These are phyloP conservation scores for Poecilia latipinna DNA, from an alignment of 2,113 vertebrate species.

Conservation along the genomic window DNA sequence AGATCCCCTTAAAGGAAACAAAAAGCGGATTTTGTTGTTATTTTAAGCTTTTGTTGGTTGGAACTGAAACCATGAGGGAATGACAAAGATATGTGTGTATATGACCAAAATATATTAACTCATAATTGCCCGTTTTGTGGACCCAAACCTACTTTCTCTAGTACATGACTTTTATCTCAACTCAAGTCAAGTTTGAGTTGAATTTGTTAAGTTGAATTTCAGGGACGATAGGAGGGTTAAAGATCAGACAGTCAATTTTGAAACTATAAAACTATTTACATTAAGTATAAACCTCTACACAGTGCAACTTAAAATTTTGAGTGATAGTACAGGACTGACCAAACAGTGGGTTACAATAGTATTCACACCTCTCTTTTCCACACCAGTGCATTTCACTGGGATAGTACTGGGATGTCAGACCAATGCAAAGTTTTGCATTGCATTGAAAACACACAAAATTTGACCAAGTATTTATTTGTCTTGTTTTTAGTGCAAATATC, in stretches of 20 bases:
- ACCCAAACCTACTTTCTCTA: background rate
- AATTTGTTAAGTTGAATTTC: background rate
- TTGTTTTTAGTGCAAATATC: too few species aligned
- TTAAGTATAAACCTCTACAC: slow-evolving; percentile 19
- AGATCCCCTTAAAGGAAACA: slow-evolving; percentile 38
- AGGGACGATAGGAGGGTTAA: slow-evolving; percentile 24
- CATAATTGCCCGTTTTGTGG: too few species aligned
- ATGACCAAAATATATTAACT: too few species aligned
- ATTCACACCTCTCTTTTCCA: background rate
- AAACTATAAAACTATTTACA: slow-evolving; percentile 15
- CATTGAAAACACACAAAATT: too few species aligned
- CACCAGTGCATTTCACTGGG: background rate
- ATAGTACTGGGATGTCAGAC: background rate
- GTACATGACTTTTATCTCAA: background rate
- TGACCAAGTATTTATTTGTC: too few species aligned
- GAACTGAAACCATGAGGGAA: slow-evolving; percentile 36
- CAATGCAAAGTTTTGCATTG: background rate
- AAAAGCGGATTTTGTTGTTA: slow-evolving; percentile 45
- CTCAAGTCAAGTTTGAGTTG: background rate
- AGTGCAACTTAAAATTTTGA: background rate
- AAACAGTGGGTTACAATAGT: too few species aligned
- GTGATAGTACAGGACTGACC: background rate
- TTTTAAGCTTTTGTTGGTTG: slow-evolving; percentile 14
- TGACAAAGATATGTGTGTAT: background rate
- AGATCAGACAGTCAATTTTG: slow-evolving; percentile 44